A percentile compares a stretch with the other conserved stretches of the same genome.
Conservation (phyloP, 2,113 vertebrate genomes). For the Hypanus sabinus region DNA sequence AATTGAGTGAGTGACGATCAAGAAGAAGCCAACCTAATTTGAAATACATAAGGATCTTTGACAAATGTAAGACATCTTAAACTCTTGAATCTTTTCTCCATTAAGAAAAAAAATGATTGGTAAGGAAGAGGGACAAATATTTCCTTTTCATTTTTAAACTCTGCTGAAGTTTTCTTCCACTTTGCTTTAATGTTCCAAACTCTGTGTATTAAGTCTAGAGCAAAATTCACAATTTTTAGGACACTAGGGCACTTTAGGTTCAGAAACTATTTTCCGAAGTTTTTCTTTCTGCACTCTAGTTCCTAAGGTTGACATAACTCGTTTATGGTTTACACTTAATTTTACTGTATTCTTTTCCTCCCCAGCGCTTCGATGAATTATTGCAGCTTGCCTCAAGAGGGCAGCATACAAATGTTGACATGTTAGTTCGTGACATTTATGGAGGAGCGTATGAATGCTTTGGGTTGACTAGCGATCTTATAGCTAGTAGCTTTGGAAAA, state of each 20-base stretch:
- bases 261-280: not conserved
- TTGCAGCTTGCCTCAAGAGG: constrained; percentile 87
- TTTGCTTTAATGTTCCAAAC: not conserved
- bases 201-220: not conserved
- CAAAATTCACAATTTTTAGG: not conserved
- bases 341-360: constrained; percentile 24
- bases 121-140: not conserved
- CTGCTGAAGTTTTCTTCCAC: not conserved
- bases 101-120: not conserved
- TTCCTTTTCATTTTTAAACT: not conserved
- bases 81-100: not conserved
- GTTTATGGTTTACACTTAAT: not conserved
- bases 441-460: constrained; percentile 84
- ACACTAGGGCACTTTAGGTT: not conserved
- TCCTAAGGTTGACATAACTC: not conserved
- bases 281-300: not conserved
- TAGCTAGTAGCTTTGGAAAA: constrained; percentile 95
- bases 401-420: constrained; percentile 88
- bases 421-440: constrained; percentile 95
- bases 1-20: not conserved
- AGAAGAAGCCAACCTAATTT: not conserved
- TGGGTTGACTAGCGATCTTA: constrained; percentile 86
- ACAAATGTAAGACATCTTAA: not conserved
- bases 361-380: constrained; percentile 88
- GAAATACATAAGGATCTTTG: too few species aligned